Evolutionary conservation across 2,888 invertebrate genomes (phyloP).

Genomic region (Zelleria hepariella): DNA sequence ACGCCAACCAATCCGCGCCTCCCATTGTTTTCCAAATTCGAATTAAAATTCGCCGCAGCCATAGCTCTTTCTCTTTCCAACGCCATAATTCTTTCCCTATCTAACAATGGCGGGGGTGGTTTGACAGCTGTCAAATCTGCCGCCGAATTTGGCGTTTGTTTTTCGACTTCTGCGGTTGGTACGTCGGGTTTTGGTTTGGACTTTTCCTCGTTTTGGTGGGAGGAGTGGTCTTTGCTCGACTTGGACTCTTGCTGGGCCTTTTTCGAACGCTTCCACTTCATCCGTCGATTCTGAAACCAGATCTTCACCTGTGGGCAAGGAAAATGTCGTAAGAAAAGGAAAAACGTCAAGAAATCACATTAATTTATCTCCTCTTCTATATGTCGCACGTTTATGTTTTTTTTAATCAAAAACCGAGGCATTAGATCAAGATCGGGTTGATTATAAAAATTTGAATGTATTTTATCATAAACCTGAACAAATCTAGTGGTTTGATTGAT

Average conservation of each 20-base stretch:
- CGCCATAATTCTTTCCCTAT: slow-evolving; percentile 64
- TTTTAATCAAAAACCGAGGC: too few species aligned
- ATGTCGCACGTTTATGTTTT: too few species aligned
- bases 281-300: slow-evolving; percentile 98
- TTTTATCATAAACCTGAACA: too few species aligned
- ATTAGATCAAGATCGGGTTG: too few species aligned
- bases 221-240: slow-evolving; percentile 47
- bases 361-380: too few species aligned
- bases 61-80: slow-evolving; percentile 60
- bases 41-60: slow-evolving; percentile 66
- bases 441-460: too few species aligned
- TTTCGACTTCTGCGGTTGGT: slow-evolving; percentile 41
- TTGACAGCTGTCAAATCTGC: slow-evolving; percentile 65
- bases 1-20: slow-evolving; percentile 57
- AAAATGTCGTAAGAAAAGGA: slow-evolving; percentile 5
- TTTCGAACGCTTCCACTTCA: slow-evolving; percentile 99
- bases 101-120: slow-evolving; percentile 46
- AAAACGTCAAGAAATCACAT: background rate
- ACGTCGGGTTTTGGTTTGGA: slow-evolving; percentile 32
- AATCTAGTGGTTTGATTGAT: too few species aligned
- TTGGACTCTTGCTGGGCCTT: slow-evolving; percentile 93
- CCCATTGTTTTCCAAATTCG: slow-evolving; percentile 58
- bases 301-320: slow-evolving; percentile 86
- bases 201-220: slow-evolving; percentile 48
- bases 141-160: slow-evolving; percentile 33